Evolutionary conservation across 2,888 invertebrate genomes (phyloP).

Genomic region (Eurytoma adleriae): DNA sequence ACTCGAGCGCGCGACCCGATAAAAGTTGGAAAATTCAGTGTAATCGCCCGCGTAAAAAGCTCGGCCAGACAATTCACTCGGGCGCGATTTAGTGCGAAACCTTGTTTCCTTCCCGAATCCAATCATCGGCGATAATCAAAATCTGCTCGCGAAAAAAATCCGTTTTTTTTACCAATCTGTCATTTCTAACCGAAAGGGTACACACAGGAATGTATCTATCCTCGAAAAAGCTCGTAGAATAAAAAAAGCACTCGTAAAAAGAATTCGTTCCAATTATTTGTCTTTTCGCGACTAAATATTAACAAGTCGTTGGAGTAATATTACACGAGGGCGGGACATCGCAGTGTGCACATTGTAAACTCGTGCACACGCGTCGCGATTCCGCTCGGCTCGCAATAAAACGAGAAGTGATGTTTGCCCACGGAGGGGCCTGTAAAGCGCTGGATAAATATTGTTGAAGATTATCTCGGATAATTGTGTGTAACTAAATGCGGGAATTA

Average conservation of each 20-base stretch:
- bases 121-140: constrained; percentile 28
- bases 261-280: too few species aligned
- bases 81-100: constrained; percentile 48
- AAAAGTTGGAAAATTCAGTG: constrained; percentile 40
- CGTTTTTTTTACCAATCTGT: background rate
- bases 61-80: constrained; percentile 25
- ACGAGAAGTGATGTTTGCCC: background rate
- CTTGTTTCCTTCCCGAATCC: background rate
- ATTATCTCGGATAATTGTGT: constrained; percentile 25
- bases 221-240: too few species aligned
- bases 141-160: constrained; percentile 16
- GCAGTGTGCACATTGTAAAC: too few species aligned
- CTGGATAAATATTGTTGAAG: constrained; percentile 20
- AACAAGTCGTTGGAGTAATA: too few species aligned
- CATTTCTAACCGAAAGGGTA: too few species aligned
- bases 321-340: too few species aligned
- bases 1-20: constrained; percentile 17
- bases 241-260: too few species aligned
- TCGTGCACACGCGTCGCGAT: too few species aligned
- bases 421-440: background rate
- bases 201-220: too few species aligned
- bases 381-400: too few species aligned
- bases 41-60: constrained; percentile 33
- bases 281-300: too few species aligned
- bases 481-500: constrained; percentile 30